phyloP scores from a whole-genome alignment of 2,888 invertebrate species.

The Xestia c-nigrum region DNA sequence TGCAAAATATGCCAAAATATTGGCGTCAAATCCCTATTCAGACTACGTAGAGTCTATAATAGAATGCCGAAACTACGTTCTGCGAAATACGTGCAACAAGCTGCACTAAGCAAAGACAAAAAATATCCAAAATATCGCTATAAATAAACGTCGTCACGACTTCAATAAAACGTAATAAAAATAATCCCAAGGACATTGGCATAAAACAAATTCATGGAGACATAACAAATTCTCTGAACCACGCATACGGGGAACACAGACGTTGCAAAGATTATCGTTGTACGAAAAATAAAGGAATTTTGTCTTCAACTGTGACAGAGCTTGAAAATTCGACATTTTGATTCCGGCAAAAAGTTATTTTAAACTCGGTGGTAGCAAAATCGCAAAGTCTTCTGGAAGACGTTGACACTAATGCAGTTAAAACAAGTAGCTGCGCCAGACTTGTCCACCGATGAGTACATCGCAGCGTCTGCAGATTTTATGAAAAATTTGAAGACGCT shows the following conservation, averaged over 20 bases:
- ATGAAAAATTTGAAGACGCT: too few species aligned
- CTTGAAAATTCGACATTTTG: too few species aligned
- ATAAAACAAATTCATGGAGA: conserved; percentile 17
- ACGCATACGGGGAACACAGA: conserved; percentile 10
- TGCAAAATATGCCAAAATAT: conserved; percentile 18
- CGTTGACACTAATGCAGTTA: too few species aligned
- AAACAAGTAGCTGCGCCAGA: too few species aligned
- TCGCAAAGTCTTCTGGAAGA: too few species aligned
- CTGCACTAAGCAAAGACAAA: conserved; percentile 11
- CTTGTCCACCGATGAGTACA: too few species aligned
- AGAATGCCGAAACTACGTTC: conserved; percentile 14
- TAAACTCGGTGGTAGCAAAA: too few species aligned
- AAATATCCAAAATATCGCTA: not conserved
- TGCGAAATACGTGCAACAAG: conserved; percentile 18
- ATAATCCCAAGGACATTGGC: not conserved
- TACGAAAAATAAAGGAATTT: too few species aligned
- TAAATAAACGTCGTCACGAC: conserved; percentile 12
- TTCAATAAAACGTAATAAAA: conserved; percentile 9
- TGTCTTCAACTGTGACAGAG: too few species aligned
- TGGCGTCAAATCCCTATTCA: conserved; percentile 11
- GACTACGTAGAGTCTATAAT: conserved; percentile 7
- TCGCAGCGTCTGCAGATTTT: too few species aligned
- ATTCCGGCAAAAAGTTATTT: too few species aligned
- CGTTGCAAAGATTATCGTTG: conserved; percentile 13
- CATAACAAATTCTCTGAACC: conserved; percentile 10